Conservation (phyloP, 2,113 vertebrate species). For the Myotis lucifugus region DNA sequence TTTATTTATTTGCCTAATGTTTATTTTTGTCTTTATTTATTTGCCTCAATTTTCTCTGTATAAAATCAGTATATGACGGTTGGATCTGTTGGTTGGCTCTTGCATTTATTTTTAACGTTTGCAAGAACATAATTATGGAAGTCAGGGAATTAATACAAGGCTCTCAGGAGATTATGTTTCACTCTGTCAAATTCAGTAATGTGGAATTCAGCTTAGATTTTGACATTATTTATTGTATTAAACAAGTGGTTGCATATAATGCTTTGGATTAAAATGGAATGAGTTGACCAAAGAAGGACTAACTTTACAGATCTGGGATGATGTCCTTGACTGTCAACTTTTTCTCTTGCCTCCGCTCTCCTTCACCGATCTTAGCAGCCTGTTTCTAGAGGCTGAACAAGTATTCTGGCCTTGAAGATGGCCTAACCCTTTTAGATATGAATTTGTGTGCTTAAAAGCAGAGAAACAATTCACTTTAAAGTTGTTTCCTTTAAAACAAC, state of each 20-base stretch:
- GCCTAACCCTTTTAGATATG: neutral
- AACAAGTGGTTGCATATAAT: neutral
- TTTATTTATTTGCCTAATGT: neutral
- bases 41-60: neutral
- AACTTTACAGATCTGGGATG: neutral
- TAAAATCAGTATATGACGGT: neutral
- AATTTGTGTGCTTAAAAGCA: conserved; percentile 9
- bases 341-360: neutral
- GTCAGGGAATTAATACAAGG: neutral
- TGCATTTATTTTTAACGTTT: neutral
- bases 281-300: neutral
- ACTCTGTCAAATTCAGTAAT: neutral
- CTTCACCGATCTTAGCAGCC: neutral
- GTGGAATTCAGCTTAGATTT: conserved; percentile 10
- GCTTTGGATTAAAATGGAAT: conserved; percentile 27
- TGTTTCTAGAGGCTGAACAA: conserved; percentile 26
- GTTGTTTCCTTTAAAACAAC: conserved; percentile 18
- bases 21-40: neutral
- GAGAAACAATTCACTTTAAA: conserved; percentile 16
- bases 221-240: conserved; percentile 8
- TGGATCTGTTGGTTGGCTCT: neutral
- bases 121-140: neutral
- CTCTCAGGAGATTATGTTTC: neutral
- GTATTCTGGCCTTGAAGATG: neutral
- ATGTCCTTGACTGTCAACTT: neutral